These are phyloP conservation scores for Poeciliopsis retropinna DNA, from an alignment of 2,113 vertebrate genomes.

Conservation along the genomic window DNA sequence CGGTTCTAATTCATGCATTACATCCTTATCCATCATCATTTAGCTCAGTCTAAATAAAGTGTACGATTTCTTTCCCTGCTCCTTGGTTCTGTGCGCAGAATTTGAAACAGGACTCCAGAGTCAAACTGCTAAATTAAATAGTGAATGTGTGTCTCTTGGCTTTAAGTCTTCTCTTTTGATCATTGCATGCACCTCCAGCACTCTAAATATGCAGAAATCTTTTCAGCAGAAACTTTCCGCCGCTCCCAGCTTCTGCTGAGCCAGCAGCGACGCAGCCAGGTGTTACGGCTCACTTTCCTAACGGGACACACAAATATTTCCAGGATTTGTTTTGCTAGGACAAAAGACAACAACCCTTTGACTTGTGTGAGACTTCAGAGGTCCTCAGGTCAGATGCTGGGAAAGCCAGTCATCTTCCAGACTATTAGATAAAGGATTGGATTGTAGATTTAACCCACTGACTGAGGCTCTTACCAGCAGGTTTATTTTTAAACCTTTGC, in stretches of 20 bases:
- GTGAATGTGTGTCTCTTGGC: neutral
- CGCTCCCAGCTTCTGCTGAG: neutral
- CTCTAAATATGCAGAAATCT: neutral
- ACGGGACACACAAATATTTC: slow-evolving; percentile 12
- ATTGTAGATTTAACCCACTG: neutral
- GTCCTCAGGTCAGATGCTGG: neutral
- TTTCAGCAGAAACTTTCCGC: neutral
- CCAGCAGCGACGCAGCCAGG: neutral
- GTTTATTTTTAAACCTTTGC: slow-evolving; percentile 7
- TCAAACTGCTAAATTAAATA: neutral
- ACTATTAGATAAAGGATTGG: slow-evolving; percentile 27
- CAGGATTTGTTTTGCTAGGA: slow-evolving; percentile 2
- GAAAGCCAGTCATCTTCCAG: slow-evolving; percentile 13
- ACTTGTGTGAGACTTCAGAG: neutral
- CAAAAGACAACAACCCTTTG: slow-evolving; percentile 4
- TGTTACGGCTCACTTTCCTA: neutral
- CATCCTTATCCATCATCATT: neutral
- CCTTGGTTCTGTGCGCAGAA: neutral
- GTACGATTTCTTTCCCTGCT: neutral
- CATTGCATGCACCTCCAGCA: neutral
- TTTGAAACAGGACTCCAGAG: neutral
- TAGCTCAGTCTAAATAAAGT: neutral
- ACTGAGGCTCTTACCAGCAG: neutral
- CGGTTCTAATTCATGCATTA: neutral
- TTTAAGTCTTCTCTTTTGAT: slow-evolving; percentile 5